Percentiles rank a stretch among this genome's conserved stretches.
These are phyloP conservation scores for Cryptotis parvus DNA, from an alignment of 2,113 vertebrate species.

Conservation along the genomic window DNA sequence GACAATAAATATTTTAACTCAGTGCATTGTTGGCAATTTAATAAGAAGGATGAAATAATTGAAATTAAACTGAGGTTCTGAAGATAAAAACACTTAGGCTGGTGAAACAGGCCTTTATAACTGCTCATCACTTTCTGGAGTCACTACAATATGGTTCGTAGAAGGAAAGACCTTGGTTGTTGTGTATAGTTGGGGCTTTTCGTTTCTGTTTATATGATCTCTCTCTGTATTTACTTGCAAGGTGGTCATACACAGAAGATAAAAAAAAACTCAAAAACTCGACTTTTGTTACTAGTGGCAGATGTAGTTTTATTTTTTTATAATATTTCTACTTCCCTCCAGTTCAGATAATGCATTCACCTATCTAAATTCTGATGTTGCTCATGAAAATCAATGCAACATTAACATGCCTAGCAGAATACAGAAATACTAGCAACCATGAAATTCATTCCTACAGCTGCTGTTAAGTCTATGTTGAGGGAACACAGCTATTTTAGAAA, in stretches of 20 bases:
- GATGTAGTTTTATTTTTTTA: conserved; percentile 14
- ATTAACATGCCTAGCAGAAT: not conserved
- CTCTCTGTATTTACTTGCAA: conserved; percentile 20
- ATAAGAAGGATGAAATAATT: conserved; percentile 80
- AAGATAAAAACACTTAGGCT: conserved; percentile 59
- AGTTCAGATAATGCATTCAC: not conserved
- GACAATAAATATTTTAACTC: conserved; percentile 85
- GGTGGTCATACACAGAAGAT: not conserved
- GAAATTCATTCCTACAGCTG: not conserved
- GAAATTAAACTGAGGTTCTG: conserved; percentile 77
- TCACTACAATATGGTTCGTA: not conserved
- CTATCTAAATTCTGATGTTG: not conserved
- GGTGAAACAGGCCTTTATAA: not conserved
- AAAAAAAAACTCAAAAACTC: not conserved
- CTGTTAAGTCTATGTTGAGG: not conserved
- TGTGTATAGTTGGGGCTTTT: not conserved
- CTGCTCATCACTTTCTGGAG: not conserved
- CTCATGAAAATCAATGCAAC: conserved; percentile 33
- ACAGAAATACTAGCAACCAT: not conserved
- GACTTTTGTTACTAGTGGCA: not conserved
- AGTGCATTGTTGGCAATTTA: conserved; percentile 83
- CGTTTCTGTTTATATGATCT: conserved; percentile 15
- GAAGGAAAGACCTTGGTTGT: not conserved
- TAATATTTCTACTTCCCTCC: not conserved
- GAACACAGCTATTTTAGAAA: not conserved